Conservation (phyloP, 1,140 invertebrate species). For the Drosophila sechellia region DNA sequence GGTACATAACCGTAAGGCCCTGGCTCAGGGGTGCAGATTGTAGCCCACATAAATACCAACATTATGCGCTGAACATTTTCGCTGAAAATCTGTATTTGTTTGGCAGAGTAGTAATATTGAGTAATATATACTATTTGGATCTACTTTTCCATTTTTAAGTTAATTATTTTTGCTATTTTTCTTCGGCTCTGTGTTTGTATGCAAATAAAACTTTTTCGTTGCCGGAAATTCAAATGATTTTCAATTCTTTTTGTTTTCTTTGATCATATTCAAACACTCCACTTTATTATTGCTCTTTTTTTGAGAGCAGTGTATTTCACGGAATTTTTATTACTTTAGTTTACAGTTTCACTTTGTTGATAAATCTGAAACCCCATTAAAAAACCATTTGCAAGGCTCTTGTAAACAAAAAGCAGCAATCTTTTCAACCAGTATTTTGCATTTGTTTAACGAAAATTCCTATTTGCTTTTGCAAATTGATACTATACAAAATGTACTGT, state of each 20-base stretch:
- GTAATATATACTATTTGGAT: not conserved
- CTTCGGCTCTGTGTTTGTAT: not conserved
- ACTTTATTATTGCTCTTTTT: not conserved
- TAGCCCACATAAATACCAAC: not conserved
- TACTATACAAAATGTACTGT: not conserved
- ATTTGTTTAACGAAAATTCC: constrained; percentile 14
- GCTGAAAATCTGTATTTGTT: not conserved
- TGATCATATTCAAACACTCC: not conserved
- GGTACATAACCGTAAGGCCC: constrained; percentile 18
- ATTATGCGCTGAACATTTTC: not conserved
- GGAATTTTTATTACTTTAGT: not conserved
- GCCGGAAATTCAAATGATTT: not conserved
- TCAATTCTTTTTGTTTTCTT: not conserved
- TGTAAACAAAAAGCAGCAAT: not conserved
- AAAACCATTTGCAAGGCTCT: not conserved
- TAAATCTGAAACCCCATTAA: constrained; percentile 9
- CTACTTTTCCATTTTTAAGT: not conserved
- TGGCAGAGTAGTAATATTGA: too few relatives aligned
- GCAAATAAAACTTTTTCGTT: not conserved
- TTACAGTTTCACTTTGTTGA: constrained; percentile 7
- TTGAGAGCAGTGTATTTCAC: not conserved
- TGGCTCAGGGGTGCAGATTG: not conserved
- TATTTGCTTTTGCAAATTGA: constrained; percentile 4
- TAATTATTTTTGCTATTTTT: not conserved
- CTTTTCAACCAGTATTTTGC: not conserved